Base-by-base conservation (phyloP, 1,140 invertebrate genomes). In the Tetramorium parvispinum region DNA sequence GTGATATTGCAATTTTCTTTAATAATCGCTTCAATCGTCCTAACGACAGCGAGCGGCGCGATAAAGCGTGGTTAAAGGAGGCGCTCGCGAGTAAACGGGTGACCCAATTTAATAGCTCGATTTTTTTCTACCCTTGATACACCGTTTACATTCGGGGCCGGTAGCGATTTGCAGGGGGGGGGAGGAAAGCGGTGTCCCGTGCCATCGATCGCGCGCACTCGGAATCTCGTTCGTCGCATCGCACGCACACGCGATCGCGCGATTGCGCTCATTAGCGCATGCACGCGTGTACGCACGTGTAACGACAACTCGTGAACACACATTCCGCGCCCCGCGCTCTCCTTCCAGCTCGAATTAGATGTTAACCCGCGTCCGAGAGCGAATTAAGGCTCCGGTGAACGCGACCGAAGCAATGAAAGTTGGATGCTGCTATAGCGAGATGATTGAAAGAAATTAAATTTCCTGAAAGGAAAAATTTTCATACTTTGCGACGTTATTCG, bases 51-150 rank as follows among this genome's bases (percentile, higher is more conserved):
- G 13, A 78, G 65, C 11, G 75, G 11, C 46, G 24, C 46, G 76
- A 53, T 53, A 40, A 75, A 55, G 49, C 77, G 63, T 24, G 40
- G 16, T 21, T 81, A 40, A 68, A 53, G 46, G 32, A 66, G 10
- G 32, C 61, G 43, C 27, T 79, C 77, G 46, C 32, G 63, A 27
- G 46, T 81, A 53, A 81, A 81, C 63, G 32, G 46, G 46, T 81
- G 77, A 81, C 77, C 77, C 63, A 81, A 81, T 81, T 81, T 51
- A 66, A 13, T 71, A 71, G n/a, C 61, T 79, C 61, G 77, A 79
- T 79, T 81, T 81, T 66, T 81, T 81, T 81, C 27, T 68, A 81
- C 46, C 77, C 77, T 70, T 81, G 63, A n/a, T 49, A 24, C n/a
- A 66, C 40, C 46, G 77, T 81, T 81, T 81, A 81, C 63, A 81